These are phyloP conservation scores for Himalopsyche kuldschensis DNA, from an alignment of 2,888 invertebrate genomes.

Conservation along the genomic window DNA sequence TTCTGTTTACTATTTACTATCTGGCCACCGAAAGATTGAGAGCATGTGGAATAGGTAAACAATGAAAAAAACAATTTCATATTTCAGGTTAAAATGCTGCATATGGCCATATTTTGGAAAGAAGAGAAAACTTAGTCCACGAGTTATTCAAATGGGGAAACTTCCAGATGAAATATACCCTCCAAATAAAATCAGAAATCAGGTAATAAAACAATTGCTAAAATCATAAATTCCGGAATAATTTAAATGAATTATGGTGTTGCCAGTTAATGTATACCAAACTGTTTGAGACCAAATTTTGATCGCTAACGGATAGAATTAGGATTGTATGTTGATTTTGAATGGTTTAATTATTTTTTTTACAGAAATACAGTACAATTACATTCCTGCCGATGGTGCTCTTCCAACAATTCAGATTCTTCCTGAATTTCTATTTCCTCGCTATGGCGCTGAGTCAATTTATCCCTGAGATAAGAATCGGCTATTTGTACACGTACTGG, in stretches of 20 bases:
- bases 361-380: constrained; percentile 92
- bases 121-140: constrained; percentile 72
- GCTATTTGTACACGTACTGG: constrained; percentile 99
- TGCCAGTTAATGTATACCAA: too few species aligned
- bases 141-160: constrained; percentile 78
- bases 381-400: constrained; percentile 90
- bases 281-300: too few species aligned
- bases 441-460: constrained; percentile 98
- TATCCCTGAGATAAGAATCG: constrained; percentile 94
- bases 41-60: not conserved
- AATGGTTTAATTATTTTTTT: constrained; percentile 33
- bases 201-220: constrained; percentile 49
- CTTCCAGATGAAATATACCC: constrained; percentile 83
- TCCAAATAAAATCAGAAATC: constrained; percentile 94
- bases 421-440: constrained; percentile 96
- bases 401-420: constrained; percentile 98
- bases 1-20: not conserved
- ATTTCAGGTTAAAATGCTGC: constrained; percentile 74
- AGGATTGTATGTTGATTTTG: not conserved
- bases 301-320: not conserved
- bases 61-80: not conserved
- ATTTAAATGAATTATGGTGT: too few species aligned
- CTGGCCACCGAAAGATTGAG: too few species aligned
- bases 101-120: constrained; percentile 74
- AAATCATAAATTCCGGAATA: too few species aligned